Evolutionary conservation across 2,113 vertebrate species (phyloP).

Genomic region (Abramis brama): DNA sequence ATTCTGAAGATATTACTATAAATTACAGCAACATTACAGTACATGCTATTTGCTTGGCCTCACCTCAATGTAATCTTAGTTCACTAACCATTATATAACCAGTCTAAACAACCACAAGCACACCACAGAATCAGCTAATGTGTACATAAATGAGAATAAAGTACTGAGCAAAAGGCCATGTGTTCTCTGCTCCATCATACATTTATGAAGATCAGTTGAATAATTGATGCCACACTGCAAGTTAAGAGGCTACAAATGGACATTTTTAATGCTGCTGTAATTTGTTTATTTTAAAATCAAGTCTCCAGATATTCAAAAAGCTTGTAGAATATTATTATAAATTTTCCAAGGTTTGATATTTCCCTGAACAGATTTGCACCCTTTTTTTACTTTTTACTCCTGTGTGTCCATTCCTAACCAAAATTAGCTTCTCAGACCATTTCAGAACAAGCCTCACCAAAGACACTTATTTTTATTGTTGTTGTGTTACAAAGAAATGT

Average conservation of each 20-base stretch:
- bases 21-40: too few species aligned
- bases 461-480: neutral
- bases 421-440: neutral
- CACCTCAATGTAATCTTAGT: neutral
- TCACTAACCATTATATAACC: slow-evolving; percentile 26
- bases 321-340: too few species aligned
- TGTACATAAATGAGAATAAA: neutral
- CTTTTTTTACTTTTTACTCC: neutral
- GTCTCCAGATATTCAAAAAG: too few species aligned
- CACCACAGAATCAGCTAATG: neutral
- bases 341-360: too few species aligned
- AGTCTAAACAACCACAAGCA: slow-evolving; percentile 13
- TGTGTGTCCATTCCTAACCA: neutral
- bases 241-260: too few species aligned
- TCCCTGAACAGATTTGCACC: too few species aligned
- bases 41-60: neutral
- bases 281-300: too few species aligned
- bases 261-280: too few species aligned
- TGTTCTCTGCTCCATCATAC: neutral
- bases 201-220: too few species aligned
- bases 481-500: neutral
- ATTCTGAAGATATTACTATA: too few species aligned
- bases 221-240: too few species aligned
- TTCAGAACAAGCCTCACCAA: neutral
- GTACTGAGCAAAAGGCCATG: neutral